Evolutionary conservation across 2,888 invertebrate species (phyloP).

Genomic region (Sphaeridia pumilis): DNA sequence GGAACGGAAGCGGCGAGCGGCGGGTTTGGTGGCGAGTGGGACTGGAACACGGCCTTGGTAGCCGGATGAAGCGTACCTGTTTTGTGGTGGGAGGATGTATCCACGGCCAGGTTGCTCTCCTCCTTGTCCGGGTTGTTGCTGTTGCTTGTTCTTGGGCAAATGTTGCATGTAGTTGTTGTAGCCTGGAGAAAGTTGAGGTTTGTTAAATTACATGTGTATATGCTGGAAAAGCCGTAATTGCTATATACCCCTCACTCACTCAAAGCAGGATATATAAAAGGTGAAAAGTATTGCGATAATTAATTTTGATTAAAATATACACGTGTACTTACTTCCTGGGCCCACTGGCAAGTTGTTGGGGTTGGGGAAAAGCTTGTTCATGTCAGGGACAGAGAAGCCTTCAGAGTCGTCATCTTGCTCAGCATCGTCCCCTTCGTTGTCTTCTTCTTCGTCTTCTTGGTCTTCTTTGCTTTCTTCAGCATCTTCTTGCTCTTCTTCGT

Average conservation of each 20-base stretch:
- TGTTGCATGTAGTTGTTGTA: neutral
- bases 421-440: slow-evolving; percentile 10
- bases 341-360: slow-evolving; percentile 9
- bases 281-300: too few relatives aligned
- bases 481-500: neutral
- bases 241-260: too few relatives aligned
- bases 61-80: neutral
- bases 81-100: neutral
- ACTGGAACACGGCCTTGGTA: slow-evolving; percentile 3
- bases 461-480: slow-evolving; percentile 11
- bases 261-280: too few relatives aligned
- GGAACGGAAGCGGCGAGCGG: slow-evolving; percentile 4
- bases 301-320: too few relatives aligned
- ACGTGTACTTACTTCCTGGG: slow-evolving; percentile 7
- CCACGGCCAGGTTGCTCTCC: neutral
- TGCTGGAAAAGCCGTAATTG: too few relatives aligned
- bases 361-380: slow-evolving; percentile 16
- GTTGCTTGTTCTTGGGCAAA: neutral
- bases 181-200: too few relatives aligned
- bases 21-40: neutral
- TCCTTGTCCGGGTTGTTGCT: neutral
- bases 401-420: slow-evolving; percentile 9
- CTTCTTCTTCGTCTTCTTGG: slow-evolving; percentile 13
- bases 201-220: too few relatives aligned
- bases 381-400: slow-evolving; percentile 13